Conservation (phyloP, 2,113 vertebrate genomes). For the Terrapene triunguis region DNA sequence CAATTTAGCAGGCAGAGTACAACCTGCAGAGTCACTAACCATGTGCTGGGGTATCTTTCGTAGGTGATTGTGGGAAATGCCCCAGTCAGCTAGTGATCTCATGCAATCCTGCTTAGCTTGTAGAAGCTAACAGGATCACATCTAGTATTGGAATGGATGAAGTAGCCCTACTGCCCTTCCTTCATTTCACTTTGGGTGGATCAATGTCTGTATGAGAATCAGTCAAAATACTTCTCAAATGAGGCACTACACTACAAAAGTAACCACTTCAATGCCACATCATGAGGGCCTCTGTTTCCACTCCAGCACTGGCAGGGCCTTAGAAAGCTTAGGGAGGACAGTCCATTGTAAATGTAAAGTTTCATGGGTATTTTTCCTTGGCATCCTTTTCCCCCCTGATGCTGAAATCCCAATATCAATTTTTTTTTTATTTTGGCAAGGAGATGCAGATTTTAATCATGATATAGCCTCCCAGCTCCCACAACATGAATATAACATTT, state of each 20-base stretch:
- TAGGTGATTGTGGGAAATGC: neutral
- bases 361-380: neutral
- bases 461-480: rapidly evolving
- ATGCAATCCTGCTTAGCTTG: neutral
- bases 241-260: neutral
- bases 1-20: neutral
- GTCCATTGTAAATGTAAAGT: neutral
- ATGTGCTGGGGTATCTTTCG: neutral
- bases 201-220: rapidly evolving
- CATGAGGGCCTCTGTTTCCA: slow-evolving; percentile 28
- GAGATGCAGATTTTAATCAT: neutral
- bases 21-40: neutral
- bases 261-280: neutral
- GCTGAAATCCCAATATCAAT: neutral
- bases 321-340: neutral
- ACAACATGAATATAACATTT: rapidly evolving
- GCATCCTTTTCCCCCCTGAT: neutral
- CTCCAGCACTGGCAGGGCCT: neutral
- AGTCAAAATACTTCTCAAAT: neutral
- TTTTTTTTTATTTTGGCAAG: neutral
- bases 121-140: neutral
- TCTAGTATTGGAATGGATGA: neutral
- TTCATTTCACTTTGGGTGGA: neutral
- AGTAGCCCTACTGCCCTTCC: neutral
- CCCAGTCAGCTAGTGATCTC: neutral